Percentiles rank a stretch among this genome's conserved stretches.
Evolutionary conservation across 2,113 vertebrate species (phyloP).

Genomic region (Synchiropus splendidus): DNA sequence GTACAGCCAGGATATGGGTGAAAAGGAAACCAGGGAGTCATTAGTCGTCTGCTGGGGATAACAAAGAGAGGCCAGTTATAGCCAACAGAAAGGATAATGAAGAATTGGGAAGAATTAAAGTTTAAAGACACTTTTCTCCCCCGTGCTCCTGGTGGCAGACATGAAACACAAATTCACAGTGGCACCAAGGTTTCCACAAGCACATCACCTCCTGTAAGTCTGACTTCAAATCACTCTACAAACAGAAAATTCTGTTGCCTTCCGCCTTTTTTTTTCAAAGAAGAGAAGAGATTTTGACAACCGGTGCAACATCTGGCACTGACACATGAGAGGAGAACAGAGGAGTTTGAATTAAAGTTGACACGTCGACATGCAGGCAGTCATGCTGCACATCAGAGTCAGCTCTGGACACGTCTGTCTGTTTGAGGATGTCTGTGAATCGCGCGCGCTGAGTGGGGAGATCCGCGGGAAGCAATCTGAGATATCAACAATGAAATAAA

Average conservation of each 20-base stretch:
- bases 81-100: conserved; percentile 32
- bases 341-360: conserved; percentile 59
- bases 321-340: conserved; percentile 42
- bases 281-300: neutral
- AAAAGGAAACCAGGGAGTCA: conserved; percentile 30
- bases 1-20: conserved; percentile 10
- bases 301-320: neutral
- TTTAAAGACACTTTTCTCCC: no score
- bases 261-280: conserved; percentile 7
- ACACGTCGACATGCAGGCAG: conserved; percentile 54
- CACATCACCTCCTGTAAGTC: conserved; percentile 40
- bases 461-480: conserved; percentile 36
- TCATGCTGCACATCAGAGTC: conserved; percentile 44
- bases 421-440: conserved; percentile 40
- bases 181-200: conserved; percentile 31
- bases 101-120: conserved; percentile 9
- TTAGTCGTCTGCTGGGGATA: conserved; percentile 34
- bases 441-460: conserved; percentile 17
- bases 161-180: conserved; percentile 23
- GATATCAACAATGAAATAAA: conserved; percentile 50
- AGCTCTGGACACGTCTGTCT: conserved; percentile 49
- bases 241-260: conserved; percentile 59
- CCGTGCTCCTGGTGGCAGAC: no score
- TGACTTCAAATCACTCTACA: conserved; percentile 55
- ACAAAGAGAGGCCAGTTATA: conserved; percentile 44